Conservation (phyloP, 2,113 vertebrate genomes). For the Chaetura pelagica region DNA sequence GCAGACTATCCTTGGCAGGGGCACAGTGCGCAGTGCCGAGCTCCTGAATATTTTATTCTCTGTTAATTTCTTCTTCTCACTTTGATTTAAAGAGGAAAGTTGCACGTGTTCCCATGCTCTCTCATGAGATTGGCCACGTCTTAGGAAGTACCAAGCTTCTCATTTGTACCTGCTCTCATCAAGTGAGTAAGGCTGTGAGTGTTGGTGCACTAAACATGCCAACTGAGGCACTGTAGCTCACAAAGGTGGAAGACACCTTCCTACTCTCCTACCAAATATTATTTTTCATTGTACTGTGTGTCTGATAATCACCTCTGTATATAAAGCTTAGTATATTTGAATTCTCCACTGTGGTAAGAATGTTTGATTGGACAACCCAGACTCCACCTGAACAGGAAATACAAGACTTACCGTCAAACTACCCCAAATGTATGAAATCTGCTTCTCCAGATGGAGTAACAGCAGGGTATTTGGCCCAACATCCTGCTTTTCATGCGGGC, state of each 20-base stretch:
- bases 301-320: background rate
- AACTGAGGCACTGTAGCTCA: background rate
- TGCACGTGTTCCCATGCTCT: background rate
- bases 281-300: background rate
- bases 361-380: background rate
- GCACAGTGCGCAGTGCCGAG: background rate
- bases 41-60: background rate
- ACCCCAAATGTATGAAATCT: background rate
- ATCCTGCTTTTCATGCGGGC: background rate
- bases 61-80: background rate
- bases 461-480: background rate
- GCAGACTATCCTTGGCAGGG: background rate
- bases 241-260: background rate
- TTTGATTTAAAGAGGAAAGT: background rate
- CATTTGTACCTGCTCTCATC: background rate
- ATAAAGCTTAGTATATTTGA: background rate
- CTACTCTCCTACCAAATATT: background rate
- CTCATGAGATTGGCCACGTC: background rate
- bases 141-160: background rate
- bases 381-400: background rate
- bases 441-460: background rate
- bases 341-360: background rate
- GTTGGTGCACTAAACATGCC: background rate
- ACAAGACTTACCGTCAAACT: background rate
- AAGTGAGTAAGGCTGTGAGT: background rate